Percentiles rank a stretch among this genome's conserved stretches.
Conservation (phyloP, 2,888 invertebrate genomes). For the Pristionchus entomophagus region DNA sequence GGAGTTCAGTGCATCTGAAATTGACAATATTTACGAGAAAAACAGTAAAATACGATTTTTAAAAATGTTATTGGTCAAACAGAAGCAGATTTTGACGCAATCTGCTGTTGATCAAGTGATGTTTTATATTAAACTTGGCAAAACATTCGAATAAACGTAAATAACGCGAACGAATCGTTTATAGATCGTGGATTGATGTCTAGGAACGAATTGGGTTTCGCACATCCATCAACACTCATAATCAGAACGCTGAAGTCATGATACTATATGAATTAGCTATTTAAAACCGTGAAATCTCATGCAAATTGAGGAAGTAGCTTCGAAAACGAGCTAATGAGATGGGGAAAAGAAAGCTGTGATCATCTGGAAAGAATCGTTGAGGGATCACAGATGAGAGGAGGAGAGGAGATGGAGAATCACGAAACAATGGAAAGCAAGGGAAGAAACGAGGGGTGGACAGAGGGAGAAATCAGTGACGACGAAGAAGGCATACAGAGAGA, state of each 20-base stretch:
- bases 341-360: background rate
- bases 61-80: too few species aligned
- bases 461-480: background rate
- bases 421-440: conserved; percentile 12
- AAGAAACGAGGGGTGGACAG: too few species aligned
- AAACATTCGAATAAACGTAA: too few species aligned
- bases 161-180: too few species aligned
- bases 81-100: too few species aligned
- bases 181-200: too few species aligned
- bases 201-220: too few species aligned
- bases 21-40: background rate
- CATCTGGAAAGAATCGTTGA: conserved; percentile 18
- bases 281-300: background rate
- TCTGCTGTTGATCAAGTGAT: too few species aligned
- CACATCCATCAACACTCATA: too few species aligned
- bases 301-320: background rate
- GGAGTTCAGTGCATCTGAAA: conserved; percentile 6
- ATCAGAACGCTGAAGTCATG: background rate
- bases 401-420: background rate
- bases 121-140: too few species aligned
- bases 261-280: background rate
- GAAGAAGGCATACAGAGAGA: conserved; percentile 31
- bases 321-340: background rate
- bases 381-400: background rate
- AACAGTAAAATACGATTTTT: too few species aligned